A percentile compares a stretch with the other conserved stretches of the same genome.
These are phyloP conservation scores for Nephrotoma flavescens DNA, from an alignment of 2,888 invertebrate species.

Conservation along the genomic window DNA sequence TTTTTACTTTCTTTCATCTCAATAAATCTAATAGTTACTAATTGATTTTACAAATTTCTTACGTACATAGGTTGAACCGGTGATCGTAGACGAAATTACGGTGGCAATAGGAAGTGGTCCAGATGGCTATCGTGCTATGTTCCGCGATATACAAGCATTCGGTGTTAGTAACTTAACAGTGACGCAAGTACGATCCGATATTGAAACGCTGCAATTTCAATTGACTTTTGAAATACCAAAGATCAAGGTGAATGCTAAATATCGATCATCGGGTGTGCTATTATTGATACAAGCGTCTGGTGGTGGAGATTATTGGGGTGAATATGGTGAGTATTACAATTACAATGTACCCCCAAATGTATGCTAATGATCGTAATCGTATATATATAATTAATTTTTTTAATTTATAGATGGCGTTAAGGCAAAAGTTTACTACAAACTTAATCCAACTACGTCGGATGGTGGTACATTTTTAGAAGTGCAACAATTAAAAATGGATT, in stretches of 20 bases:
- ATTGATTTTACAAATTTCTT: background rate
- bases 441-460: slow-evolving; percentile 40
- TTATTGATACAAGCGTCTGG: slow-evolving; percentile 70
- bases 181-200: slow-evolving; percentile 51
- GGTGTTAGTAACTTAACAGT: slow-evolving; percentile 70
- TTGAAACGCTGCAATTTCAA: slow-evolving; percentile 68
- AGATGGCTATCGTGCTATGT: slow-evolving; percentile 67
- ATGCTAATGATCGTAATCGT: background rate
- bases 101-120: slow-evolving; percentile 67
- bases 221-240: slow-evolving; percentile 65
- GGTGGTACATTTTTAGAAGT: slow-evolving; percentile 54
- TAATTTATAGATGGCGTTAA: slow-evolving; percentile 54
- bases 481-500: slow-evolving; percentile 71
- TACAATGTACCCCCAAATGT: background rate
- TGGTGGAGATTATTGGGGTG: slow-evolving; percentile 80
- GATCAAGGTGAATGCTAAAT: slow-evolving; percentile 63
- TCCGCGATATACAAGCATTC: slow-evolving; percentile 63
- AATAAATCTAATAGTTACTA: too few relatives aligned
- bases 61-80: slow-evolving; percentile 48
- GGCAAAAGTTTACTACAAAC: slow-evolving; percentile 71
- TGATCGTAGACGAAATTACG: slow-evolving; percentile 68
- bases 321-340: slow-evolving; percentile 47
- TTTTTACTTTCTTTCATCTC: background rate
- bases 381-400: slow-evolving; percentile 1
- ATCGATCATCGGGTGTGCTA: slow-evolving; percentile 65